Percentiles rank a stretch among this genome's conserved stretches.
phyloP scores from a whole-genome alignment of 1,140 invertebrate genomes.

The Leptopilina boulardi region DNA sequence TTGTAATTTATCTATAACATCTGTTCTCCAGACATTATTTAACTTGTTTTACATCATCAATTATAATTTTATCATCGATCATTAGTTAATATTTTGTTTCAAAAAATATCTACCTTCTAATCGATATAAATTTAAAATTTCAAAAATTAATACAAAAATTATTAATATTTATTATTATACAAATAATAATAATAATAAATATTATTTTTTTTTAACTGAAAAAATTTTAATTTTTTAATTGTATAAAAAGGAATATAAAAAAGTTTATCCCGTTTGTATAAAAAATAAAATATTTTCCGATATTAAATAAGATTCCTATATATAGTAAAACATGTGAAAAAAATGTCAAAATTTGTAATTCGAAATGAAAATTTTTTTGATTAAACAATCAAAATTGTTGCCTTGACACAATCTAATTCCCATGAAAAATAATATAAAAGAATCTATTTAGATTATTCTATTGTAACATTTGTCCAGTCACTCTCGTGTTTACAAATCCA shows the following conservation, averaged over 20 bases:
- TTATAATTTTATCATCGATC: background rate
- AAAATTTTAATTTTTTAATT: no score
- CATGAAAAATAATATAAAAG: constrained; percentile 3
- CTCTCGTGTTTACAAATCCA: background rate
- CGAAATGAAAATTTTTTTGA: background rate
- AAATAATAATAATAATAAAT: no score
- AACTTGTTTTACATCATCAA: background rate
- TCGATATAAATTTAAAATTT: no score
- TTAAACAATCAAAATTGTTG: background rate
- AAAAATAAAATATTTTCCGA: no score
- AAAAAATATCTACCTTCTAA: no score
- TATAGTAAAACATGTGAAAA: background rate
- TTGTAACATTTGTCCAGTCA: background rate
- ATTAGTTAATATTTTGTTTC: background rate
- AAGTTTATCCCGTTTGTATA: no score
- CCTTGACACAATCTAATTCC: constrained; percentile 5
- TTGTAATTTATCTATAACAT: background rate
- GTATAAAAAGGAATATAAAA: no score
- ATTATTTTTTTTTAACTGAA: no score
- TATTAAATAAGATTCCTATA: no score
- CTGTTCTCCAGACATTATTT: background rate
- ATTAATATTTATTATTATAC: no score
- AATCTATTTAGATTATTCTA: background rate
- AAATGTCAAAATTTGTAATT: background rate
- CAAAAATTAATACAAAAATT: no score